Evolutionary conservation across 2,113 vertebrate genomes (phyloP), one percentile per base, ranked within the genome.

Genomic region (Scytalopus superciliaris): DNA sequence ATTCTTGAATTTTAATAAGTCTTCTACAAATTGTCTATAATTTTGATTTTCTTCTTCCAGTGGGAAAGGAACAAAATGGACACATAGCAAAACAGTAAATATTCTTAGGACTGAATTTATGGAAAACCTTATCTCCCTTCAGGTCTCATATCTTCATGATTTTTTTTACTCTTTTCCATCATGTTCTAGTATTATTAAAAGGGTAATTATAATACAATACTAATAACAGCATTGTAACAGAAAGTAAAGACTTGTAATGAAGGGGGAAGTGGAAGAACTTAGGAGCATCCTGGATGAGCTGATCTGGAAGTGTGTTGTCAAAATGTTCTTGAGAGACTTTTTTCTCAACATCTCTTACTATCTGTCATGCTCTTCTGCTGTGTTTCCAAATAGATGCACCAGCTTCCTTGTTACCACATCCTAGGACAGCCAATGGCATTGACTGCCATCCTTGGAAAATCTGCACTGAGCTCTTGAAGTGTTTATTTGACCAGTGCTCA

Each of bases 1-100:
- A 73, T 69, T 78, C 31, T 84, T 90, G 79, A 79, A 90, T 90
- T 67, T 87, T 85, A 93, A 52, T 76, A 92, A 52, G 35, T 50
- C 9, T 56, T 68, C 31, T 80, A 37, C 31, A 79, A 73, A 24
- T 47, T 47, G 31, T 76, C 28, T 73, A 1, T 60, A 30, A 73
- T 83, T 79, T 44, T 76, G 2, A 44, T 25, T 67, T 50, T 50
- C 6, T 35, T 91, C 90, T 89, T 84, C 53, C 35, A 23, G 0
- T 31, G 21, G 17, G 19, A 86, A 88, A 45, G n/a, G 17, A 80
- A 39, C 67, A 53, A 85, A 92, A 70, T 64, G n/a, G 37, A n/a
- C 42, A 19, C 5, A 45, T 47, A 81, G 13, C 19, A 52, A 75
- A 81, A 19, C 9, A 79, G 21, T 67, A 78, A 75, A 55, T 86